phyloP scores from a whole-genome alignment of 2,888 invertebrate species.

The Argynnis bischoffii region DNA sequence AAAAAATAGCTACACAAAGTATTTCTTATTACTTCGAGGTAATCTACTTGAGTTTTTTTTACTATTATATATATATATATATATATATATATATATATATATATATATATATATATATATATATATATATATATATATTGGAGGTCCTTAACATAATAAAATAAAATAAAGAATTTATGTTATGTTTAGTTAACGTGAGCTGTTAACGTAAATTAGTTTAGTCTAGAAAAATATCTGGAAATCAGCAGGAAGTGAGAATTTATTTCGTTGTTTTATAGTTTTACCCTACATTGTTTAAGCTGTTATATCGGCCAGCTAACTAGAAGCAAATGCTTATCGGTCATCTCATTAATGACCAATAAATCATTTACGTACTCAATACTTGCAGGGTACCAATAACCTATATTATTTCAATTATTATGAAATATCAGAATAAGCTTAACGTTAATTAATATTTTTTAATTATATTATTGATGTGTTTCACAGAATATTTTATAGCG shows the following conservation, averaged over 20 bases:
- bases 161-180: background rate
- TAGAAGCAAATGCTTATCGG: constrained; percentile 49
- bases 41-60: constrained; percentile 3
- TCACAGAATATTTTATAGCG: constrained; percentile 2
- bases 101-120: no score
- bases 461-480: no score
- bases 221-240: constrained; percentile 7
- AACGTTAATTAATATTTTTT: no score
- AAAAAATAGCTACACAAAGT: background rate
- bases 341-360: constrained; percentile 54
- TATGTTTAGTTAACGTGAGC: constrained; percentile 3
- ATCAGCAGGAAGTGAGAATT: background rate
- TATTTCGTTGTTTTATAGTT: constrained; percentile 5
- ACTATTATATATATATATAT: background rate
- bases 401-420: no score
- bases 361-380: constrained; percentile 47
- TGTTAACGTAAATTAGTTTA: constrained; percentile 6
- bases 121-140: no score
- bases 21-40: background rate
- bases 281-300: constrained; percentile 17
- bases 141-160: no score
- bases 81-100: no score
- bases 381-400: background rate
- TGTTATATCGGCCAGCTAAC: constrained; percentile 44
- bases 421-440: no score